phyloP scores from a whole-genome alignment of 2,888 invertebrate genomes.

The Acleris cristana region DNA sequence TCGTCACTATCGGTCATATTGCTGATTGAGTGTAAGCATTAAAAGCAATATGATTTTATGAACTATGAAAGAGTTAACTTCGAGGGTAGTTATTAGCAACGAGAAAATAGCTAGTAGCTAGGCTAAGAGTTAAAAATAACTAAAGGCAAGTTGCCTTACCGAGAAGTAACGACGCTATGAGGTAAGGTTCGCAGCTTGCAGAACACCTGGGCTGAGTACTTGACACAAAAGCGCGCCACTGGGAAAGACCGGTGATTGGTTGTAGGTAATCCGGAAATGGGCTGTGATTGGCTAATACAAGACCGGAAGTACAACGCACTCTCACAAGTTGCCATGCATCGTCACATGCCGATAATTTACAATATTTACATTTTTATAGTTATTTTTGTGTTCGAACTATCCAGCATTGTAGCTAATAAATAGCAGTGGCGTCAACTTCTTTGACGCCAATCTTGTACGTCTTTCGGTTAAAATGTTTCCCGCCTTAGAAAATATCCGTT shows the following conservation, averaged over 20 bases:
- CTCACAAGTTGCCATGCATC: slow-evolving; percentile 19
- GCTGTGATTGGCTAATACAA: neutral
- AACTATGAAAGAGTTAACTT: neutral
- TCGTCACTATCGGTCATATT: neutral
- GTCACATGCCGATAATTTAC: slow-evolving; percentile 14
- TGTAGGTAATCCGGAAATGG: neutral
- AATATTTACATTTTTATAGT: too few species aligned
- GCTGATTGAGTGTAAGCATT: neutral
- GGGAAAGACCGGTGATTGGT: neutral
- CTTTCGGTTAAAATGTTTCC: too few species aligned
- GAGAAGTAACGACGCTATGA: slow-evolving; percentile 17
- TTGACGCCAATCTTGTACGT: too few species aligned
- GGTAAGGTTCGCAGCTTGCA: slow-evolving; percentile 6
- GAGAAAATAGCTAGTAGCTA: neutral
- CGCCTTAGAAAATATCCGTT: too few species aligned
- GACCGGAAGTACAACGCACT: slow-evolving; percentile 18
- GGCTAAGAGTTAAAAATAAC: neutral
- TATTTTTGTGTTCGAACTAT: too few species aligned
- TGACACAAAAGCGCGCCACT: neutral
- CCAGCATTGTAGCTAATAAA: too few species aligned
- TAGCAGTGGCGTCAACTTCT: too few species aligned
- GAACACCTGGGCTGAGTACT: neutral
- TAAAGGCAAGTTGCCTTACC: slow-evolving; percentile 3
- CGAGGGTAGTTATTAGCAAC: neutral
- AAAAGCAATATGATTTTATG: neutral